phyloP scores from a whole-genome alignment of 1,140 invertebrate species.

The Dinothrombium tinctorium region DNA sequence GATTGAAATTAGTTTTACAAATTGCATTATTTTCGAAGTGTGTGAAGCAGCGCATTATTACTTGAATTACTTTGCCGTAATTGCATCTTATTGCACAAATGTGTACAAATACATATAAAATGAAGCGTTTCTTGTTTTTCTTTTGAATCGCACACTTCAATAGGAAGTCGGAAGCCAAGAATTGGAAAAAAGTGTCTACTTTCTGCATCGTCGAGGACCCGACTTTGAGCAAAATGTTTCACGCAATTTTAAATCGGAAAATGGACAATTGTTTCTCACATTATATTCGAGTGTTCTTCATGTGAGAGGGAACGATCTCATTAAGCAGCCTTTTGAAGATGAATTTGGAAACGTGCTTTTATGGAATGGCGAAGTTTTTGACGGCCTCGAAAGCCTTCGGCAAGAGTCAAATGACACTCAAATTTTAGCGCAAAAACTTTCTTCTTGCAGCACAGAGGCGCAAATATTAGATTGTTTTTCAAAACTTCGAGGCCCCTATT shows the following conservation, averaged over 20 bases:
- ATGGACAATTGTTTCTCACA: background rate
- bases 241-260: too few relatives aligned
- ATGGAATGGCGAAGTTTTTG: constrained; percentile 62
- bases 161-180: too few relatives aligned
- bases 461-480: constrained; percentile 25
- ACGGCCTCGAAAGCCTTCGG: constrained; percentile 20
- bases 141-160: too few relatives aligned
- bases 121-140: too few relatives aligned
- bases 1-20: too few relatives aligned
- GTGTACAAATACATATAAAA: too few relatives aligned
- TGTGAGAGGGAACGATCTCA: background rate
- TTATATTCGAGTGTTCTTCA: background rate
- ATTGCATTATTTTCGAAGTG: too few relatives aligned
- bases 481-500: constrained; percentile 50
- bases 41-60: too few relatives aligned
- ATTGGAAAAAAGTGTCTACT: too few relatives aligned
- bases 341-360: constrained; percentile 32
- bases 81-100: too few relatives aligned
- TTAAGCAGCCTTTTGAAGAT: constrained; percentile 33
- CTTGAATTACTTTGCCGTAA: too few relatives aligned
- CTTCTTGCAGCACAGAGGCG: constrained; percentile 12
- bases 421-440: constrained; percentile 2
- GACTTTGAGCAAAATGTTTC: too few relatives aligned
- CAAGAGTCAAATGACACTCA: constrained; percentile 4
- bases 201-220: background rate